phyloP scores from a whole-genome alignment of 2,797 vertebrate species.

The Steatocranus sp. region DNA sequence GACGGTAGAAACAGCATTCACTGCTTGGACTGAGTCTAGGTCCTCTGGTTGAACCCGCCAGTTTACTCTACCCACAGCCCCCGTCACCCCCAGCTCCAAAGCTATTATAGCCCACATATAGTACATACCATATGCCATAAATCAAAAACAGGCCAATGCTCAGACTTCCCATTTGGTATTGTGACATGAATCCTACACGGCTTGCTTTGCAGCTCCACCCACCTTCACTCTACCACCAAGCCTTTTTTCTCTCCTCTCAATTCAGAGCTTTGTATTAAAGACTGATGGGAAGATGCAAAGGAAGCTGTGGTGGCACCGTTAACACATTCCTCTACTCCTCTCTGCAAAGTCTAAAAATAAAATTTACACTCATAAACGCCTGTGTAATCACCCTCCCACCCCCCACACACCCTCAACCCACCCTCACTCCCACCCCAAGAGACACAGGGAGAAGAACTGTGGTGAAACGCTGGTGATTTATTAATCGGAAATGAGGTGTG shows the following conservation, averaged over 20 bases:
- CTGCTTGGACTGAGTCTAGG: not conserved
- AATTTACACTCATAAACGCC: constrained; percentile 3
- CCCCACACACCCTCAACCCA: not conserved
- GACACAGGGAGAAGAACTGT: constrained; percentile 11
- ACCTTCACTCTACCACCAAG: not conserved
- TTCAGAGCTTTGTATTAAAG: constrained; percentile 56
- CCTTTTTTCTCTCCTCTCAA: not conserved
- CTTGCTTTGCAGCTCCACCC: constrained; percentile 12
- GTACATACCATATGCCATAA: constrained; percentile 35
- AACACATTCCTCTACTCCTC: constrained; percentile 71
- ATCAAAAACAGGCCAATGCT: constrained; percentile 40
- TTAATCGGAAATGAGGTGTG: constrained; percentile 54
- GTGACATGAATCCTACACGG: not conserved
- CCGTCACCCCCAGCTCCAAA: not conserved
- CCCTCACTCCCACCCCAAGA: not conserved
- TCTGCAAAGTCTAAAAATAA: constrained; percentile 55
- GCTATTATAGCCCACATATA: constrained; percentile 36
- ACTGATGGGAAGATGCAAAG: constrained; percentile 63
- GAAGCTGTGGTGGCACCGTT: constrained; percentile 70
- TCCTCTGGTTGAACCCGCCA: not conserved
- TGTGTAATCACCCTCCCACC: constrained; percentile 6
- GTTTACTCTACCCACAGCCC: not conserved
- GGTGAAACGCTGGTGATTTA: constrained; percentile 41
- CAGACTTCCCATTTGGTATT: constrained; percentile 24
- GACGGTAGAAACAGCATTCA: not conserved